phyloP scores from a whole-genome alignment of 2,888 invertebrate species.

The Amorpha juglandis region DNA sequence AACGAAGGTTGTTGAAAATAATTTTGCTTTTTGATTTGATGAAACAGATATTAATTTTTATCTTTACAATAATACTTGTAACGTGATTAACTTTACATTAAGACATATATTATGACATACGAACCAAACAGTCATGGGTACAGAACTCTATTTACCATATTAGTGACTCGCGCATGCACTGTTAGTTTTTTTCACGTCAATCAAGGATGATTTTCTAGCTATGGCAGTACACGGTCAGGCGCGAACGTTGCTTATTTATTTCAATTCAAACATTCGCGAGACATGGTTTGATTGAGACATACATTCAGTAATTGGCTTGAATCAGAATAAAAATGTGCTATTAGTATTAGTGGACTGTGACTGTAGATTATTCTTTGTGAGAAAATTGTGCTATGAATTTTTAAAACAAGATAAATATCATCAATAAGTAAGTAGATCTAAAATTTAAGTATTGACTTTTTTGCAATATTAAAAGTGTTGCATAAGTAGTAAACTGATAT shows the following conservation, averaged over 20 bases:
- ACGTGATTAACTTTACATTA: background rate
- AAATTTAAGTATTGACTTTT: background rate
- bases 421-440: constrained; percentile 3
- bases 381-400: background rate
- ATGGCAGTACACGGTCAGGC: constrained; percentile 45
- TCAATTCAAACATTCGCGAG: constrained; percentile 58
- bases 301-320: constrained; percentile 35
- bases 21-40: no score
- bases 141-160: constrained; percentile 30
- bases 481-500: constrained; percentile 4
- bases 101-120: background rate
- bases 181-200: constrained; percentile 40
- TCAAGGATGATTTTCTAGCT: constrained; percentile 51
- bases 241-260: constrained; percentile 50
- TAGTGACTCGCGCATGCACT: constrained; percentile 35
- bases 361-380: constrained; percentile 11
- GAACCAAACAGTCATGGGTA: background rate
- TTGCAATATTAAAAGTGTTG: background rate
- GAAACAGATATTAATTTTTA: no score
- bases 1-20: no score
- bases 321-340: constrained; percentile 4
- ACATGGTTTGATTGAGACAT: constrained; percentile 48
- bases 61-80: background rate
- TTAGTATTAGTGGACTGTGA: constrained; percentile 8
- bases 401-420: background rate